A percentile compares a stretch with the other conserved stretches of the same genome.
Conservation (phyloP, 2,888 invertebrate genomes). For the Suillia variegata region DNA sequence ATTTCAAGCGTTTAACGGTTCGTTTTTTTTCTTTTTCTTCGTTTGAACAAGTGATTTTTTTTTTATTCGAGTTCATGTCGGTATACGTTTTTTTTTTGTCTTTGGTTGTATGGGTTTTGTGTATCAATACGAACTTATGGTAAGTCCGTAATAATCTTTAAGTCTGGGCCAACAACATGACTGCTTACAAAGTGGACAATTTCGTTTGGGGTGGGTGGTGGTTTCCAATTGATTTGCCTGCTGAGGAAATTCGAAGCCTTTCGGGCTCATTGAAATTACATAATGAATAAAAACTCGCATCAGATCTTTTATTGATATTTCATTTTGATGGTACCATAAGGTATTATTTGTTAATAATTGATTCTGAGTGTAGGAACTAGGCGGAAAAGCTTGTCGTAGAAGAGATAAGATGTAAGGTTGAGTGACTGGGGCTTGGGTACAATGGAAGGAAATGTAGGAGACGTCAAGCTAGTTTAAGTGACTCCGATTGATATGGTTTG, state of each 20-base stretch:
- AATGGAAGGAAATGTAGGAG: too few relatives aligned
- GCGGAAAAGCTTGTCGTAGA: too few relatives aligned
- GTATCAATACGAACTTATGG: neutral
- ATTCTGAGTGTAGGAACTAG: too few relatives aligned
- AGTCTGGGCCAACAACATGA: neutral
- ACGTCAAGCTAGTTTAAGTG: too few relatives aligned
- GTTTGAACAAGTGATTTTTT: neutral
- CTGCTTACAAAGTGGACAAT: neutral
- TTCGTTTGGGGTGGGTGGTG: conserved; percentile 10
- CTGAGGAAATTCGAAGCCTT: neutral
- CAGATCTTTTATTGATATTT: too few relatives aligned
- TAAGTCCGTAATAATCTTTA: neutral
- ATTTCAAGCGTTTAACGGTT: conserved; percentile 8
- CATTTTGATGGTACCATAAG: too few relatives aligned
- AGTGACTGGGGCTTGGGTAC: too few relatives aligned
- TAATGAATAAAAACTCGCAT: too few relatives aligned
- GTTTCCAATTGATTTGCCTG: conserved; percentile 22
- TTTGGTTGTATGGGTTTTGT: neutral
- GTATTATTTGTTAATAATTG: too few relatives aligned
- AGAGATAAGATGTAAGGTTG: too few relatives aligned
- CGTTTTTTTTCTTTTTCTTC: conserved; percentile 3
- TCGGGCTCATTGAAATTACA: neutral
- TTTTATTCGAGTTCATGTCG: neutral
- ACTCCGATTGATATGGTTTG: too few relatives aligned
- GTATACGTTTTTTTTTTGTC: neutral